Conservation (phyloP, 23 tunicate genomes). For the Halocynthia aurantium region DNA sequence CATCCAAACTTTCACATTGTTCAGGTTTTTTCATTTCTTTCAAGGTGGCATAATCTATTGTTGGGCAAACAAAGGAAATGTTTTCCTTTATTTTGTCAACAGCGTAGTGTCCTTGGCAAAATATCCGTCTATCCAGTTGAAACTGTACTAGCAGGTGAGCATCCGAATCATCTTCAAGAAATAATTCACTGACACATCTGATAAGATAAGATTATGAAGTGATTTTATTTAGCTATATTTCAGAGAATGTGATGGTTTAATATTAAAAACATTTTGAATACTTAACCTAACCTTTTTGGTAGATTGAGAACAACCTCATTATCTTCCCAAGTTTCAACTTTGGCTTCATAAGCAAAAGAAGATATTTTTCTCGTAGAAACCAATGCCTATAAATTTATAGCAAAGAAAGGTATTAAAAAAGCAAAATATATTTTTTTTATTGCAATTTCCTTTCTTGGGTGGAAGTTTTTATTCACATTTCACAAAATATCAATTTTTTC, state of each 20-base stretch:
- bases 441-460: no score
- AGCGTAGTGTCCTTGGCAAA: conserved; percentile 27
- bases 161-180: conserved; percentile 4
- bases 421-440: no score
- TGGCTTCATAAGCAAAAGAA: conserved; percentile 21
- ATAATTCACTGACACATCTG: background rate
- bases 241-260: background rate
- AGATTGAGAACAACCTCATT: conserved; percentile 1
- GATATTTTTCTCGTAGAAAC: background rate
- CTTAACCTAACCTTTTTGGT: conserved; percentile 2
- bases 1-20: background rate
- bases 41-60: conserved; percentile 10
- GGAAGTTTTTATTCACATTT: no score
- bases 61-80: conserved; percentile 8
- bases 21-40: no score
- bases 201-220: background rate
- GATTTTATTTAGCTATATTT: background rate
- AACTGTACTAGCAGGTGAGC: conserved; percentile 19
- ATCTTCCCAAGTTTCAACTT: conserved; percentile 7
- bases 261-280: background rate
- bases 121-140: conserved; percentile 28
- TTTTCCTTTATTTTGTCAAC: conserved; percentile 18
- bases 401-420: no score
- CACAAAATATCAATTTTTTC: no score
- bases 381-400: background rate